Percentiles rank a stretch among this genome's conserved stretches.
phyloP scores from a whole-genome alignment of 2,113 vertebrate species.

The Calypte anna region DNA sequence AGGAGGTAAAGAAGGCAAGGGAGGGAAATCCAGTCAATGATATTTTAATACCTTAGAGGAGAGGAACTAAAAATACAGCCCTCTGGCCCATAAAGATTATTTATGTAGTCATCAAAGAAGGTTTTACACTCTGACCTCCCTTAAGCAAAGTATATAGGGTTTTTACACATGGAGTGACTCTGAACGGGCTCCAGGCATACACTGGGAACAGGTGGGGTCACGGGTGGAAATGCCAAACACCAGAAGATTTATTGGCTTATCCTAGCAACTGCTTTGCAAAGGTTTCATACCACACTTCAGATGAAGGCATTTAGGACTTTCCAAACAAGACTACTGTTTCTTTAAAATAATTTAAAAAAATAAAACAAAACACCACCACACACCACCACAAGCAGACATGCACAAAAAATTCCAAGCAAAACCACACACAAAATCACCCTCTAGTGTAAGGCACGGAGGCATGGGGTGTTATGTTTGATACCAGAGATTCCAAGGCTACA shows the following conservation, averaged over 20 bases:
- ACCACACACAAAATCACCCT: background rate
- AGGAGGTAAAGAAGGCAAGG: background rate
- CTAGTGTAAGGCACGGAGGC: background rate
- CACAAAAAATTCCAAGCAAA: background rate
- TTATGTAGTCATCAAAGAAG: background rate
- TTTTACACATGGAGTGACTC: background rate
- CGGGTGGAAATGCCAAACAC: background rate
- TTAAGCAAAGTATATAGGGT: accelerated
- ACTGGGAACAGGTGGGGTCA: background rate
- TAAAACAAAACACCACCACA: too few relatives aligned
- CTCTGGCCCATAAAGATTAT: background rate
- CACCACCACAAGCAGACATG: background rate
- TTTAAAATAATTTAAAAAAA: background rate
- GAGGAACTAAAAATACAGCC: background rate
- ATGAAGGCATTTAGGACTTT: background rate
- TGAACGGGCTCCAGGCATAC: background rate
- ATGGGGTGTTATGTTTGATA: background rate
- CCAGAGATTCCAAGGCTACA: background rate
- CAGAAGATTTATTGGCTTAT: background rate
- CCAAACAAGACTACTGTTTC: background rate
- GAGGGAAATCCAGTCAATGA: background rate
- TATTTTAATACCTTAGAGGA: background rate
- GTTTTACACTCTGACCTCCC: background rate
- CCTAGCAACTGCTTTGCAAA: background rate
- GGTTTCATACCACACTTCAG: background rate